Evolutionary conservation across 2,113 vertebrate species (phyloP).

Genomic region (Syngnathoides biaculeatus): DNA sequence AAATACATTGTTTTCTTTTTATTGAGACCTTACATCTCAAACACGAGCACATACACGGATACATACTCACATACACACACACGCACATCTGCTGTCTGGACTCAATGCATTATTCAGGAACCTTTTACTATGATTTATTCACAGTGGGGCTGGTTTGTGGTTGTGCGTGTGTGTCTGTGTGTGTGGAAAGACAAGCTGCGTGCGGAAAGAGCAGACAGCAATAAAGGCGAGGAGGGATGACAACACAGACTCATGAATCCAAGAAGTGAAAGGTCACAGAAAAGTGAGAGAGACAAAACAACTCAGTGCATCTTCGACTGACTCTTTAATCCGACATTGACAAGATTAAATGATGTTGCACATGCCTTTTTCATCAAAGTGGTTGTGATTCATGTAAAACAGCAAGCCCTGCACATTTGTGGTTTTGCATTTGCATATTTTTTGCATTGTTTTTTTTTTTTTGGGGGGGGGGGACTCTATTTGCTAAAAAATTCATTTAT

Average conservation of each 20-base stretch:
- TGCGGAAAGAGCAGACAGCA: not conserved
- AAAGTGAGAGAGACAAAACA: not conserved
- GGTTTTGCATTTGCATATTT: too few species aligned
- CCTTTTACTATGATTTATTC: slow-evolving; percentile 70
- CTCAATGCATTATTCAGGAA: slow-evolving; percentile 60
- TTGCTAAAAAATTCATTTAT: too few species aligned
- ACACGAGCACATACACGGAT: slow-evolving; percentile 6
- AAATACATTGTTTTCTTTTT: not conserved
- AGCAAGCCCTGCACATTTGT: too few species aligned
- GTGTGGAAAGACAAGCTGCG: slow-evolving; percentile 7
- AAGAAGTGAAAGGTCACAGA: not conserved
- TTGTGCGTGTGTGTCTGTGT: slow-evolving; percentile 27
- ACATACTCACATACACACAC: slow-evolving; percentile 4
- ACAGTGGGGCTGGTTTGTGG: slow-evolving; percentile 40
- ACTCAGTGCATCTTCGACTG: not conserved
- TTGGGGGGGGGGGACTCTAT: too few species aligned
- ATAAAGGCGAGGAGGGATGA: not conserved
- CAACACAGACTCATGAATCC: not conserved
- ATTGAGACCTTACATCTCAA: not conserved
- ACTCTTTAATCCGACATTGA: not conserved
- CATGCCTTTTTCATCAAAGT: too few species aligned
- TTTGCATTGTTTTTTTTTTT: too few species aligned
- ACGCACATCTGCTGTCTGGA: slow-evolving; percentile 53
- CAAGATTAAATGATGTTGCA: too few species aligned
- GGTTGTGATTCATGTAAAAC: too few species aligned